These are phyloP conservation scores for Engraulis encrasicolus DNA, from an alignment of 2,113 vertebrate genomes.

Conservation along the genomic window DNA sequence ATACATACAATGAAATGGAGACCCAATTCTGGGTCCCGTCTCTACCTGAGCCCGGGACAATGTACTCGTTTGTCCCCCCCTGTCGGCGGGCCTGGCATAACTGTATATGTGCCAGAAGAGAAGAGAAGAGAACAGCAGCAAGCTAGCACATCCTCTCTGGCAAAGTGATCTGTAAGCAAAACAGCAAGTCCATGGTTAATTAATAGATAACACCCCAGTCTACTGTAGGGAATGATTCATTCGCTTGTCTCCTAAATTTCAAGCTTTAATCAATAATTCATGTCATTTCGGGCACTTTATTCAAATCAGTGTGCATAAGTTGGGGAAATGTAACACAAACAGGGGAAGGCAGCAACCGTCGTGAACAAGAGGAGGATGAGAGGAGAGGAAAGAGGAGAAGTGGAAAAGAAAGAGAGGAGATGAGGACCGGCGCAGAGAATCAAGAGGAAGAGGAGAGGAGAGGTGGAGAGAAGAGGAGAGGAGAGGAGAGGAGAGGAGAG, in stretches of 20 bases:
- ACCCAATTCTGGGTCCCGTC: no score
- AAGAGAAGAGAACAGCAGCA: background rate
- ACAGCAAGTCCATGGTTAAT: conserved; percentile 56
- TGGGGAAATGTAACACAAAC: conserved; percentile 42
- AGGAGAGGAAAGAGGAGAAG: conserved; percentile 8
- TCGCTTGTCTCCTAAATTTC: conserved; percentile 56
- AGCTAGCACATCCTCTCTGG: conserved; percentile 7
- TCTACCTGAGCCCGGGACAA: no score
- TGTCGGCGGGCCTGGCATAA: no score
- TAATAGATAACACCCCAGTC: conserved; percentile 62
- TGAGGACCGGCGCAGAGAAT: no score
- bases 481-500: no score
- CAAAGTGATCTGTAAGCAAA: conserved; percentile 48
- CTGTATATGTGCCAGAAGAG: no score
- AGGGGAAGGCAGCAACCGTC: background rate
- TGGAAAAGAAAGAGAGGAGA: no score
- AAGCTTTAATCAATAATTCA: conserved; percentile 71
- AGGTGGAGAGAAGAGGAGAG: no score
- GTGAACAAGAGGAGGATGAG: background rate
- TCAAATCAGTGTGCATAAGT: conserved; percentile 58
- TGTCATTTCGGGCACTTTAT: conserved; percentile 67
- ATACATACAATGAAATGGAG: no score
- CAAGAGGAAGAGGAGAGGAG: no score
- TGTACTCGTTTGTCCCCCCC: no score
- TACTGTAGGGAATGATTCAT: conserved; percentile 59